Conservation (phyloP, 2,797 vertebrate genomes). For the Pipistrellus kuhlii region DNA sequence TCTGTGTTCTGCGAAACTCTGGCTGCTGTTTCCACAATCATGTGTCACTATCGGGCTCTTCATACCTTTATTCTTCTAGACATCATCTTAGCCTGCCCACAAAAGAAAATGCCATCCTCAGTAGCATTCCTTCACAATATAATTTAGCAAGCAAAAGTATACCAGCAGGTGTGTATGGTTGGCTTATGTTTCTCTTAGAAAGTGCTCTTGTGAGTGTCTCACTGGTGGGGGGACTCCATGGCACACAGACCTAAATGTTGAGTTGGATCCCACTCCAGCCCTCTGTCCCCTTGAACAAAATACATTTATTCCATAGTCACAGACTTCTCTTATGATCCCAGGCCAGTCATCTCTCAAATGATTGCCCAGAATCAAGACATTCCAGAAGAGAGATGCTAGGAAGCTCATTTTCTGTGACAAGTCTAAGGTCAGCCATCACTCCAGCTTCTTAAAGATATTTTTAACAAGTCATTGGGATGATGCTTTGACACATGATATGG, state of each 20-base stretch:
- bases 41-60: not conserved
- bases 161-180: not conserved
- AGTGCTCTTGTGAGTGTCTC: not conserved
- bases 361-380: not conserved
- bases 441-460: not conserved
- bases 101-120: not conserved
- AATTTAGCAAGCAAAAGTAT: conserved; percentile 2
- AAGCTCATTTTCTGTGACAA: not conserved
- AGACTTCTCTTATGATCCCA: not conserved
- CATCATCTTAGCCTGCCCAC: not conserved
- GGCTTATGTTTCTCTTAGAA: conserved; percentile 6
- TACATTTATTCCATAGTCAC: not conserved
- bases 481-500: not conserved
- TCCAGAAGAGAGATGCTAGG: not conserved
- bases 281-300: not conserved
- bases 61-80: not conserved
- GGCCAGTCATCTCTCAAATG: not conserved
- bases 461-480: not conserved
- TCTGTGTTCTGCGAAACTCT: not conserved
- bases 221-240: not conserved
- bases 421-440: not conserved
- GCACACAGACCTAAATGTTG: not conserved
- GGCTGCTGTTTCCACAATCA: not conserved
- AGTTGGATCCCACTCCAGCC: not conserved
- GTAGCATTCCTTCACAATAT: not conserved